Evolutionary conservation across 2,113 vertebrate species (phyloP), one percentile per base, ranked within the genome.

Genomic region (Oreochromis tanganicae): DNA sequence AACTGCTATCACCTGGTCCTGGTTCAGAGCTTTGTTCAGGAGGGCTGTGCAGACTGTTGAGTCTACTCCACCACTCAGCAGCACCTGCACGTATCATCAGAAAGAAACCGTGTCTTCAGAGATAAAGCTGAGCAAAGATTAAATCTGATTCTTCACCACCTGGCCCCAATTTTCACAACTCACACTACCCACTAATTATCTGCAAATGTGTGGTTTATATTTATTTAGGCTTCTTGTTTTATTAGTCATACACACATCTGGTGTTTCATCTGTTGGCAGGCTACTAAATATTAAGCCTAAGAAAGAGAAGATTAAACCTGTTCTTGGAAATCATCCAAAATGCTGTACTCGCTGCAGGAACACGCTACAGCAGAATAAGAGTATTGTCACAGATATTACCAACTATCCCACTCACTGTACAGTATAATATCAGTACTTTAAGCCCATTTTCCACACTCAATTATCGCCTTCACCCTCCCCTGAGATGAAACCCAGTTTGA

Each of bases 1-100:
- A 66, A 99, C 98, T 5, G 99, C 98, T 57, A 99, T 99, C 82
- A 99, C 97, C 82, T 99, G 99, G 4, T 99, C 99, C 93, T 96
- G 96, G 91, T 96, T 97, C 68, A 99, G 95, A 59, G 99, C 98
- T 82, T 98, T 97, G 95, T 99, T 99, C 90, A 99, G 95, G 79
- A 99, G 97, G 21, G 99, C 99, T 21, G 99, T 99, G 92, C 99
- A 99, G 87, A 99, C 99, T 1, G 99, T 99, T 3, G 99, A 99
- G 94, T 99, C 99, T 43, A 99, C 99, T 0, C 99, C 99, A 0
- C 98, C 99, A 24, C 99, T 99, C 32, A 99, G 95, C 84, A 99
- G 96, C 90, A 99, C 98, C 99, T 99, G 66, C 36, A 19, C 41
- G 81, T 9, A 90, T 7, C 21, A 81, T 29, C 3, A 57, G 1